Evolutionary conservation across 2,888 invertebrate genomes (phyloP).

Genomic region (Ornithoptera alexandrae): DNA sequence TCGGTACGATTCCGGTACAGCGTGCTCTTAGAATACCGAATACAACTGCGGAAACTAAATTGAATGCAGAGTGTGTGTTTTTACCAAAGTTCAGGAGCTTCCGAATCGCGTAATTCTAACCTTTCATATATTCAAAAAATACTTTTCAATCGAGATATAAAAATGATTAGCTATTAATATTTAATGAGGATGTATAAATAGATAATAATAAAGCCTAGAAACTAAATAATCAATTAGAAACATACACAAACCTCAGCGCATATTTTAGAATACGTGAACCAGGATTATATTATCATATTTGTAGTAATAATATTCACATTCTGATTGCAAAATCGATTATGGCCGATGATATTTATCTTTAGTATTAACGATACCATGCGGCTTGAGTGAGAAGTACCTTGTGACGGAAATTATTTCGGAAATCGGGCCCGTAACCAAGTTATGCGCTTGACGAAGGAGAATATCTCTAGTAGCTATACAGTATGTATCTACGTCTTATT

Average conservation of each 20-base stretch:
- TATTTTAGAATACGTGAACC: neutral
- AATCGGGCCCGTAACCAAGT: conserved; percentile 41
- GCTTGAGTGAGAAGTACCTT: conserved; percentile 33
- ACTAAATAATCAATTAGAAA: neutral
- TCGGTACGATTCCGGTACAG: neutral
- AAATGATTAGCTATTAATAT: neutral
- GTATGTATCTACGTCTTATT: neutral
- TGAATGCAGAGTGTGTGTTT: neutral
- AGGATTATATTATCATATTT: conserved; percentile 9
- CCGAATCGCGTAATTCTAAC: neutral
- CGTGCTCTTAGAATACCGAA: neutral
- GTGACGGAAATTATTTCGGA: conserved; percentile 61
- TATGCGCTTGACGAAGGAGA: conserved; percentile 10
- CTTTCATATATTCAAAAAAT: neutral
- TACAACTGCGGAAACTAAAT: neutral
- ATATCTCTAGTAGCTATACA: neutral
- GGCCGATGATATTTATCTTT: conserved; percentile 26
- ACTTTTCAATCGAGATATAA: neutral
- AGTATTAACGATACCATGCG: conserved; percentile 33
- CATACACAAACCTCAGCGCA: neutral
- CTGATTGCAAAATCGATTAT: conserved; percentile 23
- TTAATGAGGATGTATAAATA: neutral
- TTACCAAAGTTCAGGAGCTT: neutral
- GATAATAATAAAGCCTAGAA: neutral
- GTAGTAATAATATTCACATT: conserved; percentile 29